Evolutionary conservation across 2,113 vertebrate species (phyloP).

Genomic region (Megaceryle maxima): DNA sequence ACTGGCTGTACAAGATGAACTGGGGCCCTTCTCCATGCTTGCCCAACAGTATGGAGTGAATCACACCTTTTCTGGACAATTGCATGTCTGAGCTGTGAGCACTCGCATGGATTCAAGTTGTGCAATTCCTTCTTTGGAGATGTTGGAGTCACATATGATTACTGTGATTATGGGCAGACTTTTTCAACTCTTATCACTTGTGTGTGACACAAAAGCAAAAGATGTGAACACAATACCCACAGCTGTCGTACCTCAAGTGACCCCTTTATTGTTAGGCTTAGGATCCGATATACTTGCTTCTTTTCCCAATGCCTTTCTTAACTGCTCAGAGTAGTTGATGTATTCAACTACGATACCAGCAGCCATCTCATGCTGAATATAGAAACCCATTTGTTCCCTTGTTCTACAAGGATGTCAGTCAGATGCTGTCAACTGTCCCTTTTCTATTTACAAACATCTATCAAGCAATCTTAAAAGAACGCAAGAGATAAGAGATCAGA

Average conservation of each 20-base stretch:
- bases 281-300: not conserved
- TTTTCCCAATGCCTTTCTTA: not conserved
- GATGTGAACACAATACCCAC: not conserved
- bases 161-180: not conserved
- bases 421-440: not conserved
- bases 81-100: not conserved
- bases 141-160: not conserved
- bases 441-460: not conserved
- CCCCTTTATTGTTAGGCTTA: not conserved
- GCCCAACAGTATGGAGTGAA: not conserved
- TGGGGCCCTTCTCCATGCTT: not conserved
- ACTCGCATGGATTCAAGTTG: not conserved
- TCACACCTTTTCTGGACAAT: not conserved
- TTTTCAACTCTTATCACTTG: not conserved
- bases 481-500: not conserved
- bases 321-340: not conserved
- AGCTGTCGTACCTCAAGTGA: not conserved
- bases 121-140: not conserved
- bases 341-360: not conserved
- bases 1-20: not conserved
- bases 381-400: not conserved
- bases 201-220: not conserved
- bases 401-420: not conserved
- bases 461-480: not conserved
- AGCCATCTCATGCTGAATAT: not conserved